Base-by-base conservation (phyloP, 2,113 vertebrate genomes). In the Lagopus muta region DNA sequence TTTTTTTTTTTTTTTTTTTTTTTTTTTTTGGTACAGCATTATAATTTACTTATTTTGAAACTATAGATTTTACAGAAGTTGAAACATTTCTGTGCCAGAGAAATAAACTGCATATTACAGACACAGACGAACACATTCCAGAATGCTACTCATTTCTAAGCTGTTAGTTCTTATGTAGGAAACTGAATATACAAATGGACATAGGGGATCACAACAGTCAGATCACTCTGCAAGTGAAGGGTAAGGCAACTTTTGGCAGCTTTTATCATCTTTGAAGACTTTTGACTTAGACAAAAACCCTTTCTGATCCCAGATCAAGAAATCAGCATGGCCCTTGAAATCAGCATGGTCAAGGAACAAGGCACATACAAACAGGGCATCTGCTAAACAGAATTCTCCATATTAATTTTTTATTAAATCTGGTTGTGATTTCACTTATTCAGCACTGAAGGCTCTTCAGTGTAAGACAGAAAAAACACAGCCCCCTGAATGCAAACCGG, bases 201-300 rank as follows among this genome's bases (percentile, higher is more conserved):
- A 34, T 1, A 36, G 11, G 21, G 7, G 5, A 22, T 55, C 34
- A 25, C 27, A 65, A 38, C 12, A 79, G 19, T 38, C 0, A 0
- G 82, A 65, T 9, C 34, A 30, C 22, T 10, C 4, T 28, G 13
- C 8, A 8, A 79, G 40, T 27, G 27, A 8, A 38, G 11, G 6
- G 15, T n/a, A 90, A 80, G 10, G 6, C 16, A 86, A 40, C 27
- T 69, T 55, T 8, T 24, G 10, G 6, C 16, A 86, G 43, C 18
- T 65, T 55, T 8, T 21, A n/a, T 16, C 12, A 3, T 32, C 10
- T 67, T 67, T 38, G 12, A 50, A 93, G 85, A 60, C 17, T 14
- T 13, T 89, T 14, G 28, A 38, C 54, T 91, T 64, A 43, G 28
- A 30, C 86, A 55, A 64, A 16, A 13, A 61, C 67, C 30, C 13